Conservation (phyloP, 2,113 vertebrate genomes). For the Megaptera novaeangliae region DNA sequence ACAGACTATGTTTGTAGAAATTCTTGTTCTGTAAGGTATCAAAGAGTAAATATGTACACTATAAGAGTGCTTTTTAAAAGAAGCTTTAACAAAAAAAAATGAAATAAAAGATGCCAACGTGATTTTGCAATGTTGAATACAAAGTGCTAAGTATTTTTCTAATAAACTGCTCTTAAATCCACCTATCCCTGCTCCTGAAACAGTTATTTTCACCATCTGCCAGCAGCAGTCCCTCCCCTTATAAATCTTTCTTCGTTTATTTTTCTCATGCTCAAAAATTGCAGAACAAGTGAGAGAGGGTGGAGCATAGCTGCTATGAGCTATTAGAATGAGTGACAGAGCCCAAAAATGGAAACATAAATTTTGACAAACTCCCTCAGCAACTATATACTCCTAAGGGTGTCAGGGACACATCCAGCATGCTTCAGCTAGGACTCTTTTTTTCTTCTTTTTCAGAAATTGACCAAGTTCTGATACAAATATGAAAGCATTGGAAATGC, state of each 20-base stretch:
- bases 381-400: neutral
- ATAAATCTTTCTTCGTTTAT: slow-evolving; percentile 36
- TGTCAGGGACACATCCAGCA: neutral
- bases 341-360: neutral
- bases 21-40: neutral
- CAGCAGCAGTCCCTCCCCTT: neutral
- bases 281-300: neutral
- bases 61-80: neutral
- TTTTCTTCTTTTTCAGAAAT: neutral
- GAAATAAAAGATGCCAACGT: neutral
- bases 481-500: slow-evolving; percentile 10
- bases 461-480: neutral
- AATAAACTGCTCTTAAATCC: slow-evolving; percentile 1
- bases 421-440: neutral
- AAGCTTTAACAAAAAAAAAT: neutral
- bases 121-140: neutral
- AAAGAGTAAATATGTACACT: neutral
- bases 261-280: slow-evolving; percentile 13
- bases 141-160: neutral
- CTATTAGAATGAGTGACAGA: slow-evolving; percentile 15
- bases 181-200: neutral
- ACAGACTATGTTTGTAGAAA: neutral
- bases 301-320: neutral
- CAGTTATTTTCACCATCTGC: slow-evolving; percentile 20
- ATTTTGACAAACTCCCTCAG: slow-evolving; percentile 2